These are phyloP conservation scores for Cyprinodon diabolis DNA, from an alignment of 2,797 vertebrate species.

Conservation along the genomic window DNA sequence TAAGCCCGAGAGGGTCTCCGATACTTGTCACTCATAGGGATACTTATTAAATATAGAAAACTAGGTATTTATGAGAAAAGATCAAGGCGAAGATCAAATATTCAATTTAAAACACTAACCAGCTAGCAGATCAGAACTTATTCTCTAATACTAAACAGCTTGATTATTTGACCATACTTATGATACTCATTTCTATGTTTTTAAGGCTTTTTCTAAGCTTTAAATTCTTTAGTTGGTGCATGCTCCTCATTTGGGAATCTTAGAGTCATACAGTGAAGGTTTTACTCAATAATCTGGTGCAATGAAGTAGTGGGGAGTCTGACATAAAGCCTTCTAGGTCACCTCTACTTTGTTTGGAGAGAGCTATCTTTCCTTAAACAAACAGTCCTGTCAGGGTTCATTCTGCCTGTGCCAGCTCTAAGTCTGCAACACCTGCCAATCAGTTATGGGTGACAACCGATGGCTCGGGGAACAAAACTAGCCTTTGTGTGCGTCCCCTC, in stretches of 20 bases:
- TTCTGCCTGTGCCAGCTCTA: constrained; percentile 64
- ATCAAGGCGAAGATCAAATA: constrained; percentile 15
- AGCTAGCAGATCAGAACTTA: too few species aligned
- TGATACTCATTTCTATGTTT: background rate
- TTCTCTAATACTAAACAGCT: background rate
- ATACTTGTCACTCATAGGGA: constrained; percentile 21
- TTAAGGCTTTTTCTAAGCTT: constrained; percentile 8
- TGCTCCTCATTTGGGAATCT: constrained; percentile 29
- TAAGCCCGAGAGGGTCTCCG: constrained; percentile 20
- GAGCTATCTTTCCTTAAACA: constrained; percentile 76
- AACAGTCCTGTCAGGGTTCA: constrained; percentile 70
- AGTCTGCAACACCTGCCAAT: constrained; percentile 82
- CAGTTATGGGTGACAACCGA: constrained; percentile 73
- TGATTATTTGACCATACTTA: background rate
- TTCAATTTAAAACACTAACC: background rate
- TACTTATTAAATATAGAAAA: constrained; percentile 21
- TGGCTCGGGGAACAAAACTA: constrained; percentile 80
- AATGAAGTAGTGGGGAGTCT: constrained; percentile 46
- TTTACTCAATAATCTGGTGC: constrained; percentile 32
- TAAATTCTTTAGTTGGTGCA: constrained; percentile 9
- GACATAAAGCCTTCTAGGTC: constrained; percentile 38
- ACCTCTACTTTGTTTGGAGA: constrained; percentile 75
- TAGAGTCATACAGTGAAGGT: constrained; percentile 35
- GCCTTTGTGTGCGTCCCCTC: constrained; percentile 79
- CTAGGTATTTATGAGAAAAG: background rate